Evolutionary conservation across 2,888 invertebrate species (phyloP), one percentile per base, ranked within the genome.

Genomic region (Masnerella sp.): DNA sequence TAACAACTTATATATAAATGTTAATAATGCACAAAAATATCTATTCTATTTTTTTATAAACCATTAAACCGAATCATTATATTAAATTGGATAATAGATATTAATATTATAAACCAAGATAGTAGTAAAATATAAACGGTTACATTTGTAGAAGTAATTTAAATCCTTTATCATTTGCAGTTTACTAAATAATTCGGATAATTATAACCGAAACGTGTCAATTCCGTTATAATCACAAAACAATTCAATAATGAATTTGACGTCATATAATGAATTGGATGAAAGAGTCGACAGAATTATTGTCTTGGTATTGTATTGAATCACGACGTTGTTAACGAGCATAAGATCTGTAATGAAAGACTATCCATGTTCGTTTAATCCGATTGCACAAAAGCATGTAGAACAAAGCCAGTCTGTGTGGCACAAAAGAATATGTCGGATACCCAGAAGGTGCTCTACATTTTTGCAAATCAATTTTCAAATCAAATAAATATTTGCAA

Each of bases 261-360:
- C 64, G 45, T 40, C 28, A 43, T 52, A 52, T 72, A 64, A 64
- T 49, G 43, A 65, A 72, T 40, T 61, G 47, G 49, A 45, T 43
- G 59, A 61, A 54, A 61, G 56, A 67, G 42, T 56, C 22, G 62
- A 20, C 20, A 25, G 54, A 15, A 56, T 72, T 67, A 67, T 67
- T 67, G 40, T 59, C 52, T 52, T 61, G 54, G 43, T 42, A 64
- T 38, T 43, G 64, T 45, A 58, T 62, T 69, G 49, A 62, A 54
- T 69, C 69, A 25, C 47, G 52, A 49, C 38, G 22, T 54, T 47
- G 40, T 47, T 61, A 69, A 69, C 69, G 69, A 69, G 69, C 54
- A 61, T 59, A 61, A 69, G 52, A 69, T 69, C 61, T 54, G 52
- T 51, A 45, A 45, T 69, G 54, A 69, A 61, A 61, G 54, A 69